Base-by-base conservation (phyloP, 1,140 invertebrate genomes). In the Coboldia fuscipes region DNA sequence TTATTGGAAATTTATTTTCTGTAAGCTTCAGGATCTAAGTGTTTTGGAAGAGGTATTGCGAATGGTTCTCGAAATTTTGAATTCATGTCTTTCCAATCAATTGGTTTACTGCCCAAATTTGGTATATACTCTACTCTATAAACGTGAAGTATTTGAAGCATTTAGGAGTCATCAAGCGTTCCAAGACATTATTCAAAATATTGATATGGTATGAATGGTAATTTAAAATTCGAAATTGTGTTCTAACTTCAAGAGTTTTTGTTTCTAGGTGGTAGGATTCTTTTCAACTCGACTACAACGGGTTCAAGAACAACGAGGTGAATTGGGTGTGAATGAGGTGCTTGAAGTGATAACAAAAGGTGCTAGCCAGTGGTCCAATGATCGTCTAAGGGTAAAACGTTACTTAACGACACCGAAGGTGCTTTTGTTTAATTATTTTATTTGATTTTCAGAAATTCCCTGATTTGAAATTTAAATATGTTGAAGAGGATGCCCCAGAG, bases 391-490 rank as follows among this genome's bases (percentile, higher is more conserved):
- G 61, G 88, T 92, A 66, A 52, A 42, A 42, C 33, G 29, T 36
- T 29, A 38, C 24, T n/a, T n/a, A 13, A 17, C 15, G 18, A 6
- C 8, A 7, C 15, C 6, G 17, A 24, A 23, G n/a, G 6, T 23
- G 9, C 19, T 21, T 23, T 15, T 23, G 7, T 23, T 9, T 19
- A 22, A 8, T 24, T 7, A 33, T 9, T 33, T 33, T 3, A 21
- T 28, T 10, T 46, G 46, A 45, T 50, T 64, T 71, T 10, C 56
- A 93, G 83, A 96, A 93, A 78, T 97, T 97, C 56, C 92, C 94
- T 1, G 93, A 97, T 45, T 58, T 98, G 28, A 97, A 96, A 56
- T 99, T 97, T 60, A 86, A 92, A 43, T 99, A 99, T 51, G 92
- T 98, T 0, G 94, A 98, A 62, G 94, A 98, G 60, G 92, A 97